Base-by-base conservation (phyloP, 2,797 vertebrate species). In the Mallotus villosus region DNA sequence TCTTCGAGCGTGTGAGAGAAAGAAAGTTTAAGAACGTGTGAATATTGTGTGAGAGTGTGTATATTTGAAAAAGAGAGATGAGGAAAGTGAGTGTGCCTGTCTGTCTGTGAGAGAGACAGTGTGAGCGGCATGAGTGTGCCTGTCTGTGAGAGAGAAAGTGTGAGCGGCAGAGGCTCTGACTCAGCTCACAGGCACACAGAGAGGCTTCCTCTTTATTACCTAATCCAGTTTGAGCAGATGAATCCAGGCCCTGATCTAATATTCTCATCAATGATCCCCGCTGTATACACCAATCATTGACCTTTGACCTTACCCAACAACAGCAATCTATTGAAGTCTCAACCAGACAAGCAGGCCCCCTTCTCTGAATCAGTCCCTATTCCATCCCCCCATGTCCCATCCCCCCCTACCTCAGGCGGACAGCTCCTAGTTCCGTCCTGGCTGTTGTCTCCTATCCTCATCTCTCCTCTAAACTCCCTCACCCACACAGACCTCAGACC, bases 201-300 rank as follows among this genome's bases (percentile, higher is more conserved):
- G 67, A 77, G 75, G 74, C 71, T 72, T 75, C 81, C 82, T 86
- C 41, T 89, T 91, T 88, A 91, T 90, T 87, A 88, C 81, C 87
- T 91, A 91, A 92, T 92, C 89, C 87, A 88, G 89, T 92, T 93
- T 91, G n/a, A 87, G 87, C 80, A 88, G 85, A 91, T 90, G 86
- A 91, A 89, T 88, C 85, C 72, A 64, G 71, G 77, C 79, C 16
- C 19, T 91, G 91, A 93, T 91, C 87, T 89, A 89, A 93, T 92
- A 84, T 86, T 84, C 84, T 80, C 81, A 86, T 84, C 87, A 90
- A 91, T 86, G 82, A 88, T 86, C 85, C 78, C 78, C 55, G 75
- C 79, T 72, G 71, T 79, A 85, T 82, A 90, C 89, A 91, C 60
- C 74, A 89, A 85, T 84, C 81, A 80, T 79, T 86, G 87, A 90